Conservation (phyloP, 2,797 vertebrate genomes). For the Harpagifer antarcticus region DNA sequence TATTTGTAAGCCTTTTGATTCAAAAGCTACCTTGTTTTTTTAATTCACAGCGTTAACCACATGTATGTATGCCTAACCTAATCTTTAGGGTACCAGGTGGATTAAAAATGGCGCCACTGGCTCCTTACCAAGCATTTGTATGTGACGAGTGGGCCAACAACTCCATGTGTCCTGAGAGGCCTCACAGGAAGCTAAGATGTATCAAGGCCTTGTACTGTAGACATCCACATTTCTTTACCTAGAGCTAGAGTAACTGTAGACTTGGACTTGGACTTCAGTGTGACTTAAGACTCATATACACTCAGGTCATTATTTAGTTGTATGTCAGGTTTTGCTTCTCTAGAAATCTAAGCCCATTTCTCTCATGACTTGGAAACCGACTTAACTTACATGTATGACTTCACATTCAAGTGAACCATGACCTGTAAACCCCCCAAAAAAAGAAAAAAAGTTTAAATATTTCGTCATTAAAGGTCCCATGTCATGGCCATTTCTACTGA, state of each 20-base stretch:
- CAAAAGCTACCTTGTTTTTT: too few relatives aligned
- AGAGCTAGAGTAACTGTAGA: background rate
- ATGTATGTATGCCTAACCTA: too few relatives aligned
- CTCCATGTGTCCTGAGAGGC: too few relatives aligned
- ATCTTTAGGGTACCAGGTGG: too few relatives aligned
- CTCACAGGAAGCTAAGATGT: background rate
- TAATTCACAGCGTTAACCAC: too few relatives aligned
- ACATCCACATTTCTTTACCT: background rate
- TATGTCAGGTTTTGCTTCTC: background rate
- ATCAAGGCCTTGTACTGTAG: background rate
- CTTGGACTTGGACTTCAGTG: background rate
- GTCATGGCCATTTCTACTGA: too few relatives aligned
- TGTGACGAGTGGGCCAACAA: too few relatives aligned
- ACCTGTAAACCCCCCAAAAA: background rate
- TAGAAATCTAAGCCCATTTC: too few relatives aligned
- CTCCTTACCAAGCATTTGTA: too few relatives aligned
- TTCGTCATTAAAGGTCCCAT: background rate
- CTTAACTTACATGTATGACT: background rate
- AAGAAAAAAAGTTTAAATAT: background rate
- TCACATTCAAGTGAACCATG: background rate
- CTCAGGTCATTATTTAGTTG: background rate
- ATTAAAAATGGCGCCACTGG: too few relatives aligned
- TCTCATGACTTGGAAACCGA: background rate
- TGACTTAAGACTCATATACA: background rate
- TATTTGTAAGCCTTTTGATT: too few relatives aligned